Base-by-base conservation (phyloP, 2,113 vertebrate species). In the Nicator chloris region DNA sequence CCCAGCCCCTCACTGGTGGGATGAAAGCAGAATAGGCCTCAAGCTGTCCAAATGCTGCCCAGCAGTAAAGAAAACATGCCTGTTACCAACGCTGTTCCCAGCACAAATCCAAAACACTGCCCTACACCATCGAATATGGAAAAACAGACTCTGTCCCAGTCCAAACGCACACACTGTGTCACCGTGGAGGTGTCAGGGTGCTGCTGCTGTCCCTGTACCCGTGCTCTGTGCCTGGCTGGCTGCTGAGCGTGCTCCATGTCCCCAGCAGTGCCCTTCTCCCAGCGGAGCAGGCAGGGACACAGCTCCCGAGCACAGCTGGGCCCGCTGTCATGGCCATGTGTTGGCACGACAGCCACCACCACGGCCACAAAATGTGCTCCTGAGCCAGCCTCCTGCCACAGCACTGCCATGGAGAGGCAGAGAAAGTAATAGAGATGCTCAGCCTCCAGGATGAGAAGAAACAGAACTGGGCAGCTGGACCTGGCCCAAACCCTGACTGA, bases 171-270 rank as follows among this genome's bases (percentile, higher is more conserved):
- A 22, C 8, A 3, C 19, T 18, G 37, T 45, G 9, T n/a, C 65
- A 4, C 40, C 0, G 0, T 0, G 0, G 51, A 35, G 19, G 28
- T 66, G 44, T 11, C 4, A 3, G 35, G 71, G 9, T 7, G 33
- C 53, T 60, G 51, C 88, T 3, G 2, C 23, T 35, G 21, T 21
- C 51, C 8, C 65, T 3, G 9, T 13, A 11, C 28, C 56, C 4
- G 5, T 4, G 4, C 8, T 50, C 9, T 0, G 13, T 10, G 27
- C 69, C 23, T 39, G 21, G 28, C 26, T 4, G 6, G 18, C 5
- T 2, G 24, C 50, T 1, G 1, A 33, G 28, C 1, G 0, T 1
- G 0, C 73, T 21, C 27, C 26, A 5, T 11, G 45, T 30, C 31
- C 57, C 17, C 69, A 24, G 60, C 15, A 6, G 16, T 35, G 64